A percentile compares a stretch with the other conserved stretches of the same genome.
Evolutionary conservation across 2,888 invertebrate genomes (phyloP).

Genomic region (Acanthosepion pharaonis): DNA sequence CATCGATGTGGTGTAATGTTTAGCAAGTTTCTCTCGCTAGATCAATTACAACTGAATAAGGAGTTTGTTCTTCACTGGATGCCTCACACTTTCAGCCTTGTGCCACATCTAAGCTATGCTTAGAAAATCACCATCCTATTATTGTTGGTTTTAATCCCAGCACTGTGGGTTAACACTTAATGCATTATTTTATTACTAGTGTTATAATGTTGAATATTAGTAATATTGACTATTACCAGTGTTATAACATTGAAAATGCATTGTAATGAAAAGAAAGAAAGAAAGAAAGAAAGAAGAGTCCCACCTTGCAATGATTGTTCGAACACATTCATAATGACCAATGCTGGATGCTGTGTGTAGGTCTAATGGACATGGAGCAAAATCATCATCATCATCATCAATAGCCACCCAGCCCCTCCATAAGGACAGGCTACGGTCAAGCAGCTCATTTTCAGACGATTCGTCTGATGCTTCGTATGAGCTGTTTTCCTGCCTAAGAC

Average conservation of each 20-base stretch:
- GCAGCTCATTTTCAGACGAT: constrained; percentile 72
- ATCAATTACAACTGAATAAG: no score
- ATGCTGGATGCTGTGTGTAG: constrained; percentile 73
- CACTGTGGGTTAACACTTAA: no score
- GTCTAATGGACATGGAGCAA: constrained; percentile 71
- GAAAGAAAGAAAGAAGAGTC: constrained; percentile 15
- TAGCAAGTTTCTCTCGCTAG: no score
- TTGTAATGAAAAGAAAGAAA: background rate
- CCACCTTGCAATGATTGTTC: constrained; percentile 68
- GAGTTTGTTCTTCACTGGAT: no score
- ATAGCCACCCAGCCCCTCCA: constrained; percentile 69
- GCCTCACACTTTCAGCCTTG: no score
- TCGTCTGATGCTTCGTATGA: constrained; percentile 72
- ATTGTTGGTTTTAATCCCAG: no score
- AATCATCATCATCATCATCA: constrained; percentile 61
- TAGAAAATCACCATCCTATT: no score
- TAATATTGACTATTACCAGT: background rate
- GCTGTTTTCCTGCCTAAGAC: background rate
- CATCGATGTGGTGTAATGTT: no score
- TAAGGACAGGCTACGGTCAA: constrained; percentile 72
- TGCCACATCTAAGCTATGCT: no score
- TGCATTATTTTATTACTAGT: no score
- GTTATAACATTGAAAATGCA: background rate
- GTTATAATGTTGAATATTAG: no score
- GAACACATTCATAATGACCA: constrained; percentile 72